Base-by-base conservation (phyloP, 2,888 invertebrate genomes). In the Dynastes grantii region DNA sequence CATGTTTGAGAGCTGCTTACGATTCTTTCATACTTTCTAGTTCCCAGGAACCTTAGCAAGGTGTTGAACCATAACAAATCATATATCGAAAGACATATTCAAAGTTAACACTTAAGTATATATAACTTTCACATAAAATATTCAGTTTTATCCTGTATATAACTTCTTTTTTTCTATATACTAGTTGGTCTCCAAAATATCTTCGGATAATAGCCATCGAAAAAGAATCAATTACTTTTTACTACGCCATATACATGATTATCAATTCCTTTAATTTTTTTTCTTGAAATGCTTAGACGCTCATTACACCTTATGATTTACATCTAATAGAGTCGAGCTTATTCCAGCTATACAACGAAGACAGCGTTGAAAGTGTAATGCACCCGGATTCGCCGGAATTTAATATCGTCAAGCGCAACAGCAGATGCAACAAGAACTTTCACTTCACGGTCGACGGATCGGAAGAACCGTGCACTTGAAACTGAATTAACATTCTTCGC, bases 401-500 rank as follows among this genome's bases (percentile, higher is more conserved):
- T 58, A 37, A 58, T 73, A 45, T 32, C 58, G 16, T 16, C 16
- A 16, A 37, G 22, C 70, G 58, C 11, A 32, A 13, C 32, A 73
- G 58, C 37, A 40, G 40, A 37, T 58, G 73, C 73, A 73, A 58
- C 55, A 73, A 22, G 58, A 73, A 73, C 73, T 73, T 73, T 73
- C 73, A 73, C 73, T 73, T 73, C 58, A 73, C 58, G 73, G 73
- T 73, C 73, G 37, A 73, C 58, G 58, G 58, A 73, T 73, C 40
- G 37, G 40, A 58, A 37, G 58, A 40, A 58, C 73, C 58, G 29
- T 55, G 73, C 73, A 58, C 73, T 73, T 73, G 73, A 73, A 55
- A 58, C 58, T 73, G 29, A 73, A 73, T 73, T 73, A 73, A 73
- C 73, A 73, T 73, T 73, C 58, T 45, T 58, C 11, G 45, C 16